Evolutionary conservation across 2,888 invertebrate genomes (phyloP).

Genomic region (Scotopteryx bipunctaria): DNA sequence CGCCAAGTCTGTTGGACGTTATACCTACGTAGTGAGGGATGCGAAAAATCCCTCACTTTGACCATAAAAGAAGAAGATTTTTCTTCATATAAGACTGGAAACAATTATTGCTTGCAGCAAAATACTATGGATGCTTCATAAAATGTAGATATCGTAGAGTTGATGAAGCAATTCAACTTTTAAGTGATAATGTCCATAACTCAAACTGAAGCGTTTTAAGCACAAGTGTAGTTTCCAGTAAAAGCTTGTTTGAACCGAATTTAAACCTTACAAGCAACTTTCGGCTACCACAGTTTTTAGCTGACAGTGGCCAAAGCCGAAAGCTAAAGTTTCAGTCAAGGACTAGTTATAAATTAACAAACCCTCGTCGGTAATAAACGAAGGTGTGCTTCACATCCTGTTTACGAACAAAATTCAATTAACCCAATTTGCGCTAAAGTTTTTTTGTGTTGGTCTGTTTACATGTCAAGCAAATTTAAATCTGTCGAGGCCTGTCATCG

Average conservation of each 20-base stretch:
- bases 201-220: background rate
- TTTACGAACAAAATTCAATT: slow-evolving; percentile 78
- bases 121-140: too few relatives aligned
- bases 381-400: slow-evolving; percentile 74
- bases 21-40: background rate
- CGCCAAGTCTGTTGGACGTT: slow-evolving; percentile 67
- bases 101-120: too few relatives aligned
- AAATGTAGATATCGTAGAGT: too few relatives aligned
- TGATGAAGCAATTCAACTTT: too few relatives aligned
- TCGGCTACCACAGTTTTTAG: background rate
- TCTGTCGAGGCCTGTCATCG: slow-evolving; percentile 41
- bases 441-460: slow-evolving; percentile 62
- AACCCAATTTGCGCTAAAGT: slow-evolving; percentile 69
- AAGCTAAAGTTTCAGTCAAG: slow-evolving; percentile 6
- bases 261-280: background rate
- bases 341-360: slow-evolving; percentile 74
- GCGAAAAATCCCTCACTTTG: too few relatives aligned
- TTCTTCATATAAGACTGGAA: too few relatives aligned
- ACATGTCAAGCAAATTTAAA: slow-evolving; percentile 60
- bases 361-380: slow-evolving; percentile 75
- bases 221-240: background rate
- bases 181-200: background rate
- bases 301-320: slow-evolving; percentile 5
- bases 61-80: too few relatives aligned
- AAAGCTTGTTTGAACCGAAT: background rate